These are phyloP conservation scores for Drosophila equinoxialis DNA, from an alignment of 1,140 invertebrate species.

Conservation along the genomic window DNA sequence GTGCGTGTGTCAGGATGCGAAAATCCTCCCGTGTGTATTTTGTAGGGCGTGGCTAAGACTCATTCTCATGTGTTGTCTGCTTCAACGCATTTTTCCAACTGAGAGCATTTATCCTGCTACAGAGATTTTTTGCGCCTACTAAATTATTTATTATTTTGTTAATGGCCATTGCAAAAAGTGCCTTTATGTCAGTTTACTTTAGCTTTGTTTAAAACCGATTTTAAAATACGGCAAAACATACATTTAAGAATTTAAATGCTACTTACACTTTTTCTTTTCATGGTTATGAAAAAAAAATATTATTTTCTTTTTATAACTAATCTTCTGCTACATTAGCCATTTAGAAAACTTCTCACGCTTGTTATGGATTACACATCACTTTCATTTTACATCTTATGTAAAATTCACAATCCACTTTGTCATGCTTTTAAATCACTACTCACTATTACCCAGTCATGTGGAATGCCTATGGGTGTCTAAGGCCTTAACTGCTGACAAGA, in stretches of 20 bases:
- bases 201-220: too few species aligned
- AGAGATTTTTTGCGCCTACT: constrained; percentile 54
- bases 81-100: constrained; percentile 56
- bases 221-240: neutral
- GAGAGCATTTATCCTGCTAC: constrained; percentile 59
- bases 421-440: neutral
- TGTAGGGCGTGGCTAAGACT: constrained; percentile 2
- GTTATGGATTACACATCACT: neutral
- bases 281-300: too few species aligned
- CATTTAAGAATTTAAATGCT: too few species aligned
- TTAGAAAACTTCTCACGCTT: constrained; percentile 2
- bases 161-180: constrained; percentile 46
- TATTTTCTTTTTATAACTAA: neutral
- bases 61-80: constrained; percentile 29
- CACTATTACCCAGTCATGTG: neutral
- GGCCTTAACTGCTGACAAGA: neutral
- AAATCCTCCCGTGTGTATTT: constrained; percentile 24
- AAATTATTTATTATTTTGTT: constrained; percentile 60
- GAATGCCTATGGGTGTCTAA: neutral
- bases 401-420: constrained; percentile 11
- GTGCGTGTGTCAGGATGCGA: constrained; percentile 29
- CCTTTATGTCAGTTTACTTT: constrained; percentile 31
- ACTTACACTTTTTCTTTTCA: too few species aligned
- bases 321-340: neutral
- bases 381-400: constrained; percentile 9